phyloP scores from a whole-genome alignment of 1,140 invertebrate species.

The Bombus affinis region DNA sequence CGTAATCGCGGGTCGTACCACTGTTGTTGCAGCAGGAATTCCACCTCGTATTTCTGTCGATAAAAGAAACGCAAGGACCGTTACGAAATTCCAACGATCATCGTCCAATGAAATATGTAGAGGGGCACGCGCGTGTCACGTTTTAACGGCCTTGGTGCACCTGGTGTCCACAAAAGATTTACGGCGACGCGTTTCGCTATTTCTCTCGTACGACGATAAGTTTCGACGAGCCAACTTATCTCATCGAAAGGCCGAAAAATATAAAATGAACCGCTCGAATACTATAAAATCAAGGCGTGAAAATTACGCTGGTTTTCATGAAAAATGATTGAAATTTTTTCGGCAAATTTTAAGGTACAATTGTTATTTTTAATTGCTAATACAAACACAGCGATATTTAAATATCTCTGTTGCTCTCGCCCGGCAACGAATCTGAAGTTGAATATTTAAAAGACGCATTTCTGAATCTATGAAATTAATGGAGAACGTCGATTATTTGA shows the following conservation, averaged over 20 bases:
- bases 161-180: neutral
- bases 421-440: no score
- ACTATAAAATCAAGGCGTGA: no score
- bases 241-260: neutral
- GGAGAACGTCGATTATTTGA: no score
- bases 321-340: no score
- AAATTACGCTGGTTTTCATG: no score
- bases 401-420: no score
- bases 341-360: no score
- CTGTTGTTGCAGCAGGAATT: conserved; percentile 94
- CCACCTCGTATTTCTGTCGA: conserved; percentile 96
- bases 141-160: neutral
- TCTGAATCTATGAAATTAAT: no score
- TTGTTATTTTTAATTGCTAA: no score
- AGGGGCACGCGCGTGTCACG: neutral
- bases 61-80: neutral
- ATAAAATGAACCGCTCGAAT: neutral
- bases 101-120: neutral
- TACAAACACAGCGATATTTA: no score
- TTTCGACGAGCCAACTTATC: neutral
- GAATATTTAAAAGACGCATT: no score
- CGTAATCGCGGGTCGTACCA: conserved; percentile 94
- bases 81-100: neutral
- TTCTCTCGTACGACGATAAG: neutral
- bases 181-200: neutral